Conservation (phyloP, 2,113 vertebrate species). For the Cavia porcellus region DNA sequence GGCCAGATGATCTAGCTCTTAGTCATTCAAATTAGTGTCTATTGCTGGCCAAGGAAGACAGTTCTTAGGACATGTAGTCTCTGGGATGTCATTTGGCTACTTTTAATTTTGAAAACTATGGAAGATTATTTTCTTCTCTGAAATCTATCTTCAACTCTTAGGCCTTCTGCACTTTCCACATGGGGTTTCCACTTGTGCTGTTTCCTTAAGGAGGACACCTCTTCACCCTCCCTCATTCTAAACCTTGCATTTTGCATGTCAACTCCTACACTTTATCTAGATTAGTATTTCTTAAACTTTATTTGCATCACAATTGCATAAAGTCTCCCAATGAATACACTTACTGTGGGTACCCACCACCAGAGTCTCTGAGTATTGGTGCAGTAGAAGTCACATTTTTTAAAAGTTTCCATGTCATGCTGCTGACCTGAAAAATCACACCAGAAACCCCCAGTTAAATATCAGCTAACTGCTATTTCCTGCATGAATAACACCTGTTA, state of each 20-base stretch:
- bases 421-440: neutral
- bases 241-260: neutral
- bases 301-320: neutral
- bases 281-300: neutral
- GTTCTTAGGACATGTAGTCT: neutral
- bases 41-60: slow-evolving; percentile 8
- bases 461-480: neutral
- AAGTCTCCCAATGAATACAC: neutral
- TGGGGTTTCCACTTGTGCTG: neutral
- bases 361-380: neutral
- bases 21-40: neutral
- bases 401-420: neutral
- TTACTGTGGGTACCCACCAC: neutral
- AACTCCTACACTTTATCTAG: neutral
- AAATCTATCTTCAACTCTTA: neutral
- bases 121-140: neutral
- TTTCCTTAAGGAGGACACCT: neutral
- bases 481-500: neutral
- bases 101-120: neutral
- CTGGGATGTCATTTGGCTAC: neutral
- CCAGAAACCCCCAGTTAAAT: neutral
- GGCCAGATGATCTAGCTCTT: neutral
- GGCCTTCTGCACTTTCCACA: neutral
- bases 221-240: neutral
- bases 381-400: neutral